These are phyloP conservation scores for Aelia acuminata DNA, from an alignment of 2,888 invertebrate genomes.

Conservation along the genomic window DNA sequence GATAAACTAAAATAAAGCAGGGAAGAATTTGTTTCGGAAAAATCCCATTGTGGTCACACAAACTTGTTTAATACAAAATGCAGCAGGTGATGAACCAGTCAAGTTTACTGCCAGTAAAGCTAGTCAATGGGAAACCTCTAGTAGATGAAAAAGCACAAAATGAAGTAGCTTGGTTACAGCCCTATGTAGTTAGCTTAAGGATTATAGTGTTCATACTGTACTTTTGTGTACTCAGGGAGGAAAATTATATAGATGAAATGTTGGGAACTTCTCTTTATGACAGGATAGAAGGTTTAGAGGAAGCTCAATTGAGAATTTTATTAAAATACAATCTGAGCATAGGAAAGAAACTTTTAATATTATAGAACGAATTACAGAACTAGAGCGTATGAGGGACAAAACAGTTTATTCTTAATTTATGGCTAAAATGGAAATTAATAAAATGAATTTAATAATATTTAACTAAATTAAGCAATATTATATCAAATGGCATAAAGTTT, in stretches of 20 bases:
- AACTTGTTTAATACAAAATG: slow-evolving; percentile 49
- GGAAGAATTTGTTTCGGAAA: background rate
- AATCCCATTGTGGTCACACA: background rate
- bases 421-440: background rate
- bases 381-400: slow-evolving; percentile 45
- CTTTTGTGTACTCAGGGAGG: slow-evolving; percentile 85
- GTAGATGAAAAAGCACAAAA: slow-evolving; percentile 68
- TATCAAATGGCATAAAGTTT: background rate
- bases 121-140: slow-evolving; percentile 73
- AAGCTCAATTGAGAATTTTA: slow-evolving; percentile 58
- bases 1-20: background rate
- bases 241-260: slow-evolving; percentile 82
- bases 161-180: slow-evolving; percentile 79
- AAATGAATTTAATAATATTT: background rate
- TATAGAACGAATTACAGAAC: slow-evolving; percentile 54
- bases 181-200: slow-evolving; percentile 77
- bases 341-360: slow-evolving; percentile 58
- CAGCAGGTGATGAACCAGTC: slow-evolving; percentile 70
- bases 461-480: background rate
- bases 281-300: slow-evolving; percentile 62
- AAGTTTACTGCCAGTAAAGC: slow-evolving; percentile 74
- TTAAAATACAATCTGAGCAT: slow-evolving; percentile 59
- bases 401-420: background rate
- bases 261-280: slow-evolving; percentile 59
- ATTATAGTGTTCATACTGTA: slow-evolving; percentile 80